Evolutionary conservation across 2,888 invertebrate genomes (phyloP), one percentile per base, ranked within the genome.

Genomic region (Rhopalosiphum nymphaeae): DNA sequence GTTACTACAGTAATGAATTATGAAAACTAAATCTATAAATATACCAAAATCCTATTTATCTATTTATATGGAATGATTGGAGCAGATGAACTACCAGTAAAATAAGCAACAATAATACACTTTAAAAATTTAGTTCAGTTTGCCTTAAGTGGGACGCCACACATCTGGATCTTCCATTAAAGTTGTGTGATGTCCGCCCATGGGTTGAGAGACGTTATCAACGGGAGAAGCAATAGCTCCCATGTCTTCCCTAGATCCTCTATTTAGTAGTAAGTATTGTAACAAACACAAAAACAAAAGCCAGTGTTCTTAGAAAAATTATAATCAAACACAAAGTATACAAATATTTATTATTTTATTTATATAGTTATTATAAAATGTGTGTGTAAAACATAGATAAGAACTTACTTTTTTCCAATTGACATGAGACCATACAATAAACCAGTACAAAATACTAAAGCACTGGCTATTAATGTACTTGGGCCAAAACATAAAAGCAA

Each of bases 401-500:
- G 57, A 95, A 97, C 98, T 97, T 96, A 99, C 99, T 99, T 99
- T 96, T 97, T 98, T 95, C 99, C 99, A 95, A 99, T 97, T 92
- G 98, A 97, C 98, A 99, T 98, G 97, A 99, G 97, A 95, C 98
- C 99, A 96, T 99, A 99, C 94, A 99, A 96, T 95, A 98, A 97
- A 94, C 99, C 99, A 94, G 98, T 98, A 49, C 97, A 97, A 96
- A 99, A 98, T 95, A 99, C 98, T 95, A 98, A 96, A 42, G 98
- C 98, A 96, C 98, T 97, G 95, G 98, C 99, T 96, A 99, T 97
- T 96, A 98, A 96, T 95, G 98, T 98, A 95, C 97, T 97, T 95
- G 98, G 95, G 88, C 97, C 97, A 95, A 97, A 96, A 96, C 98
- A 98, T 95, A 99, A 96, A 95, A 98, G 96, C 95, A 99, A 97